Evolutionary conservation across 2,113 vertebrate species (phyloP).

Genomic region (Sciurus niger): DNA sequence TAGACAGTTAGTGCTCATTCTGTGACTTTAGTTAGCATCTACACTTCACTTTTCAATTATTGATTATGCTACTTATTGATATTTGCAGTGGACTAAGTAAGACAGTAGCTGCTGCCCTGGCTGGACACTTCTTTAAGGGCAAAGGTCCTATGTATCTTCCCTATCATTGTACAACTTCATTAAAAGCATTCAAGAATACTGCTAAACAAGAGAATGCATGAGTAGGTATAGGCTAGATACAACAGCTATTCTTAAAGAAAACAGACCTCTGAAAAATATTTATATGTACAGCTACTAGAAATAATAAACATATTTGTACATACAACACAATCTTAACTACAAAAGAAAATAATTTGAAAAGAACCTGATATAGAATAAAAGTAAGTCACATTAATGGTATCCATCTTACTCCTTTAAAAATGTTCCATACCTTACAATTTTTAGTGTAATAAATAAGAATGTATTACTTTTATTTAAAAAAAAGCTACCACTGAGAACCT

Average conservation of each 20-base stretch:
- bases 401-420: background rate
- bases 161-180: rapidly evolving
- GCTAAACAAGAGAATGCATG: background rate
- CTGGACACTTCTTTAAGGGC: background rate
- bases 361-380: background rate
- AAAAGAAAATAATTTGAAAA: background rate
- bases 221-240: background rate
- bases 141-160: background rate
- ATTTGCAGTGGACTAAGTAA: background rate
- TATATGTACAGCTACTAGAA: background rate
- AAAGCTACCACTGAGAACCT: background rate
- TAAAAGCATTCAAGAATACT: background rate
- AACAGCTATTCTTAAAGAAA: background rate
- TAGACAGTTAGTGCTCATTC: background rate
- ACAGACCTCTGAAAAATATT: background rate
- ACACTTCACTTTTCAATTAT: background rate
- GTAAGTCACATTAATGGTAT: background rate
- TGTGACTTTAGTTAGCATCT: background rate
- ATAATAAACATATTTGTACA: background rate
- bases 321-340: background rate
- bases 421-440: background rate
- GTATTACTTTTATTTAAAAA: background rate
- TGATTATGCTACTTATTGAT: background rate
- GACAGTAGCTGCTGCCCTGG: rapidly evolving
- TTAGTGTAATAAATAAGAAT: background rate